phyloP scores from a whole-genome alignment of 2,797 vertebrate species.

The Linurgus olivaceus region DNA sequence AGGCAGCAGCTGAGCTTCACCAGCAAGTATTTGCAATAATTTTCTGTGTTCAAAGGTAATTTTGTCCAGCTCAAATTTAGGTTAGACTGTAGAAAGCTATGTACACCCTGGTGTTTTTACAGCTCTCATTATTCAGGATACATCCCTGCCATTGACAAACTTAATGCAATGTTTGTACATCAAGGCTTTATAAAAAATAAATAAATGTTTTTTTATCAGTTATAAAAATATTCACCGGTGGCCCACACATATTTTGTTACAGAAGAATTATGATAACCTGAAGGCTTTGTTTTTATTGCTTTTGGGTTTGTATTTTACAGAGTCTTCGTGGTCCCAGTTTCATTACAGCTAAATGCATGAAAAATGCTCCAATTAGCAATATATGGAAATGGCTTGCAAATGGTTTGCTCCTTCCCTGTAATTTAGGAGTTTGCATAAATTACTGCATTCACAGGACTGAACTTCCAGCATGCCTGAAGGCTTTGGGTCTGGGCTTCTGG shows the following conservation, averaged over 20 bases:
- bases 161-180: not conserved
- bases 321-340: not conserved
- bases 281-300: not conserved
- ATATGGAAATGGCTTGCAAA: not conserved
- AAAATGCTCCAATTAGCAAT: not conserved
- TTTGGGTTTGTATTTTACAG: not conserved
- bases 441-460: not conserved
- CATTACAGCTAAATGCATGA: not conserved
- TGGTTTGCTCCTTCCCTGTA: not conserved
- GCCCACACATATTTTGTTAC: not conserved
- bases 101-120: not conserved
- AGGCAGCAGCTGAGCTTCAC: not conserved
- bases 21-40: not conserved
- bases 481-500: not conserved
- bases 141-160: not conserved
- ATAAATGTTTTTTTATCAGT: not conserved
- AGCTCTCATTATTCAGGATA: not conserved
- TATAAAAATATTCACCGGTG: not conserved
- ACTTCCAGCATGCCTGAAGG: not conserved
- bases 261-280: not conserved
- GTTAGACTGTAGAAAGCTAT: not conserved
- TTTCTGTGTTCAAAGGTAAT: not conserved
- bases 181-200: not conserved
- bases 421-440: conserved; percentile 17
- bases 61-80: not conserved